Evolutionary conservation across 2,888 invertebrate genomes (phyloP).

Genomic region (Volucella zonaria): DNA sequence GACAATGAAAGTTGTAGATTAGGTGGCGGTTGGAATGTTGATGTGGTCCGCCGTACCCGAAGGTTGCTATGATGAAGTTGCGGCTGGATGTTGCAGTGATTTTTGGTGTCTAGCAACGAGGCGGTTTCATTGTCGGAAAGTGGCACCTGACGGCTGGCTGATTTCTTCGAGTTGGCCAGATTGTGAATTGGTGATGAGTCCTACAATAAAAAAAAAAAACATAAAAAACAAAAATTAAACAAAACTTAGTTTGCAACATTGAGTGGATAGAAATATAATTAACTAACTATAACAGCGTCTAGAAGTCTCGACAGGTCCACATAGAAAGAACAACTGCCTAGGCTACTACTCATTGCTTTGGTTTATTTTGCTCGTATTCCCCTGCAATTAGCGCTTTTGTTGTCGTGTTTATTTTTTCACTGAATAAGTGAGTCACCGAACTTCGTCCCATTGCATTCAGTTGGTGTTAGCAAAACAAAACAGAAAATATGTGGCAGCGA

Average conservation of each 20-base stretch:
- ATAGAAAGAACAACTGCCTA: too few relatives aligned
- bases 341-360: too few relatives aligned
- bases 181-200: slow-evolving; percentile 82
- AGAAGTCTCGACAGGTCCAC: too few relatives aligned
- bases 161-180: slow-evolving; percentile 82
- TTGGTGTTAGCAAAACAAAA: too few relatives aligned
- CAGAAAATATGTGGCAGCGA: too few relatives aligned
- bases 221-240: not conserved
- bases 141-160: slow-evolving; percentile 77
- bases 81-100: slow-evolving; percentile 80
- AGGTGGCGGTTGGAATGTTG: slow-evolving; percentile 60
- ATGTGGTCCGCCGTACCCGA: slow-evolving; percentile 63
- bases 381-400: too few relatives aligned
- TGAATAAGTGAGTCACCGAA: too few relatives aligned
- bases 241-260: not conserved
- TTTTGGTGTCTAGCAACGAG: slow-evolving; percentile 81
- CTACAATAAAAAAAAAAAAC: slow-evolving; percentile 75
- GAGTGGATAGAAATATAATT: too few relatives aligned
- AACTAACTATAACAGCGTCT: too few relatives aligned
- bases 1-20: slow-evolving; percentile 50
- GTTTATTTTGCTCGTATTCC: too few relatives aligned
- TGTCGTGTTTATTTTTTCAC: too few relatives aligned
- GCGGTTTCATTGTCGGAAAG: slow-evolving; percentile 80
- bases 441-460: too few relatives aligned
- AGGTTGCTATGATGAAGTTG: slow-evolving; percentile 75